These are phyloP conservation scores for Sycophila texana DNA, from an alignment of 2,888 invertebrate genomes.

Conservation along the genomic window DNA sequence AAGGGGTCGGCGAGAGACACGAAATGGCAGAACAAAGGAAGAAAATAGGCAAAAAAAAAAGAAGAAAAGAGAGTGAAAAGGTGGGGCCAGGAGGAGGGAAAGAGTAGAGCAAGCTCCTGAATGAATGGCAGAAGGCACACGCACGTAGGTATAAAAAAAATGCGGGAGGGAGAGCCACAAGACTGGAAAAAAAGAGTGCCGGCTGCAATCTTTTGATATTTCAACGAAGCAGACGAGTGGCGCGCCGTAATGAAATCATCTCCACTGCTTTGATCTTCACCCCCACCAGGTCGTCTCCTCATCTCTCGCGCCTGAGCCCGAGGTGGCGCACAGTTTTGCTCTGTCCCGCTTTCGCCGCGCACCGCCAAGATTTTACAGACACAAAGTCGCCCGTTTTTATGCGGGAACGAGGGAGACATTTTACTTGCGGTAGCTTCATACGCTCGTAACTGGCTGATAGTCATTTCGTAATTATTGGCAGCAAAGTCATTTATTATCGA, in stretches of 20 bases:
- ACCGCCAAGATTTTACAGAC: constrained; percentile 55
- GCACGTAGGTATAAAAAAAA: neutral
- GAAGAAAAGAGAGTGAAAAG: constrained; percentile 32
- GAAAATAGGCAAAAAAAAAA: constrained; percentile 22
- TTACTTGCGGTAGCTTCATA: no score
- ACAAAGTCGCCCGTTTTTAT: constrained; percentile 27
- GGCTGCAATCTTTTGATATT: constrained; percentile 73
- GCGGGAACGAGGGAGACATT: no score
- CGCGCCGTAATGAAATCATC: constrained; percentile 75
- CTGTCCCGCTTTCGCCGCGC: constrained; percentile 41
- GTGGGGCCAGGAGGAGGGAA: constrained; percentile 1
- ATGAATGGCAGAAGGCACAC: constrained; percentile 34
- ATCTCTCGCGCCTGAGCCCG: constrained; percentile 40
- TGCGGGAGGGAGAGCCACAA: constrained; percentile 7
- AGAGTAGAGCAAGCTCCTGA: constrained; percentile 2
- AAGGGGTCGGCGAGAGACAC: neutral
- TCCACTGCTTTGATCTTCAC: constrained; percentile 73
- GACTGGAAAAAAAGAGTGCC: constrained; percentile 50
- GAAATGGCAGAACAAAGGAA: constrained; percentile 23
- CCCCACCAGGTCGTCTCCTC: constrained; percentile 47
- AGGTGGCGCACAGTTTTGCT: constrained; percentile 39
- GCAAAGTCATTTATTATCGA: no score
- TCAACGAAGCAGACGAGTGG: constrained; percentile 73
- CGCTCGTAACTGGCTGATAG: no score
- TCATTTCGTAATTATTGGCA: no score